phyloP scores from a whole-genome alignment of 2,797 vertebrate species.

The Hyperoplus lanceolatus region DNA sequence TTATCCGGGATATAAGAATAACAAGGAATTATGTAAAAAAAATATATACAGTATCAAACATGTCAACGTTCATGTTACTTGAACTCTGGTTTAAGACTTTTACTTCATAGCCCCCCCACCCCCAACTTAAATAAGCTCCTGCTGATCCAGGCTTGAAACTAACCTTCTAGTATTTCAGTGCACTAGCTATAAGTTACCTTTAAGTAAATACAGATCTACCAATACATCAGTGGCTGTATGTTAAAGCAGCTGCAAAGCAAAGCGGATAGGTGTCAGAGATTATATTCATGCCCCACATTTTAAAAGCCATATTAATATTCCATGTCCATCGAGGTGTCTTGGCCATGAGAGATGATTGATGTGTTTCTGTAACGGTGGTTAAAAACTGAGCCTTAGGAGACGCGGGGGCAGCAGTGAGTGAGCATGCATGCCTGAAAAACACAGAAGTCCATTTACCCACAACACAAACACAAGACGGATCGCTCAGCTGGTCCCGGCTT shows the following conservation, averaged over 20 bases:
- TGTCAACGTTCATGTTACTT: slow-evolving; percentile 8
- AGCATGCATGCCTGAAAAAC: slow-evolving; percentile 57
- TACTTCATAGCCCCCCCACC: not conserved
- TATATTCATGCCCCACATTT: slow-evolving; percentile 73
- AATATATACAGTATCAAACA: slow-evolving; percentile 1
- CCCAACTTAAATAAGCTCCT: not conserved
- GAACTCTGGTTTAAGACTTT: not conserved
- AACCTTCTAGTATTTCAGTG: slow-evolving; percentile 52
- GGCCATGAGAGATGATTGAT: slow-evolving; percentile 80
- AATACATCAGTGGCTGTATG: slow-evolving; percentile 56
- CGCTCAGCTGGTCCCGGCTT: slow-evolving; percentile 47
- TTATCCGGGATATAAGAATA: slow-evolving; percentile 21
- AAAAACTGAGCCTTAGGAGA: slow-evolving; percentile 71
- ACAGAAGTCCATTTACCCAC: slow-evolving; percentile 71
- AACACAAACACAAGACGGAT: slow-evolving; percentile 73
- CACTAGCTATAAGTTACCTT: slow-evolving; percentile 45
- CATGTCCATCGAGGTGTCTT: slow-evolving; percentile 69
- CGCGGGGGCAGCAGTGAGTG: slow-evolving; percentile 64
- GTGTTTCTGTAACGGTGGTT: slow-evolving; percentile 67
- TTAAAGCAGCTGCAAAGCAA: slow-evolving; percentile 55
- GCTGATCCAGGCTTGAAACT: slow-evolving; percentile 22
- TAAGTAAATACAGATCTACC: slow-evolving; percentile 51
- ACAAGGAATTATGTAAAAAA: not conserved
- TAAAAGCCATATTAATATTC: slow-evolving; percentile 81
- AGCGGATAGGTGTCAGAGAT: slow-evolving; percentile 74